Percentiles rank a stretch among this genome's conserved stretches.
Evolutionary conservation across 2,888 invertebrate genomes (phyloP).

Genomic region (Polydrusus tereticollis): DNA sequence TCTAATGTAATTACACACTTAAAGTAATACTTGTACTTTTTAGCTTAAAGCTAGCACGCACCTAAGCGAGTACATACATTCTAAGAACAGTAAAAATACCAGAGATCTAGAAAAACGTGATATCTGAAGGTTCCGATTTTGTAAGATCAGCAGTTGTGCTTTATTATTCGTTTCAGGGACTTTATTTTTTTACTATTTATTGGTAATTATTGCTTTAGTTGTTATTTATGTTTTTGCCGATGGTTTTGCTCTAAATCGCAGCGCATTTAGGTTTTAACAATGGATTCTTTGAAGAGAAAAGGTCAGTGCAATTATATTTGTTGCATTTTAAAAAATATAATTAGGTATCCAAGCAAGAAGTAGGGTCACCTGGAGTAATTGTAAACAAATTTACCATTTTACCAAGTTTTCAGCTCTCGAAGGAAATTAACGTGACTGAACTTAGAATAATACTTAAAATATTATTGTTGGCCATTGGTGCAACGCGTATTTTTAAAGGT

Average conservation of each 20-base stretch:
- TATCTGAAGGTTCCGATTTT: conserved; percentile 36
- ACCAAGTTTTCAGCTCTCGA: neutral
- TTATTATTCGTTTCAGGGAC: conserved; percentile 19
- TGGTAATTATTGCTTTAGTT: neutral
- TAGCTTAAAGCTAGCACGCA: conserved; percentile 29
- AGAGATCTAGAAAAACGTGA: conserved; percentile 37
- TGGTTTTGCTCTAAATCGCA: neutral
- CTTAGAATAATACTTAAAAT: neutral
- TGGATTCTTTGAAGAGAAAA: neutral
- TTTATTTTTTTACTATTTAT: conserved; percentile 21
- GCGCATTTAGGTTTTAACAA: neutral
- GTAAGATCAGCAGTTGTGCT: conserved; percentile 16
- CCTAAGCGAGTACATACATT: conserved; percentile 12
- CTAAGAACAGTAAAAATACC: conserved; percentile 23
- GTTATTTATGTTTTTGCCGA: neutral
- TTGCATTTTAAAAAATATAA: neutral
- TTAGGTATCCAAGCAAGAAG: neutral
- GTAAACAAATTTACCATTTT: neutral
- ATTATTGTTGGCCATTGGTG: neutral
- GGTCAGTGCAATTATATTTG: neutral
- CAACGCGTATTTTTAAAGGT: neutral
- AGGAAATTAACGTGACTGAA: neutral
- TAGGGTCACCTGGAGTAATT: neutral
- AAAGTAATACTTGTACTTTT: neutral
- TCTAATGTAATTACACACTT: neutral